Percentiles rank a stretch among this genome's conserved stretches.
Conservation (phyloP, 2,113 vertebrate genomes). For the Salvelinus sp. region DNA sequence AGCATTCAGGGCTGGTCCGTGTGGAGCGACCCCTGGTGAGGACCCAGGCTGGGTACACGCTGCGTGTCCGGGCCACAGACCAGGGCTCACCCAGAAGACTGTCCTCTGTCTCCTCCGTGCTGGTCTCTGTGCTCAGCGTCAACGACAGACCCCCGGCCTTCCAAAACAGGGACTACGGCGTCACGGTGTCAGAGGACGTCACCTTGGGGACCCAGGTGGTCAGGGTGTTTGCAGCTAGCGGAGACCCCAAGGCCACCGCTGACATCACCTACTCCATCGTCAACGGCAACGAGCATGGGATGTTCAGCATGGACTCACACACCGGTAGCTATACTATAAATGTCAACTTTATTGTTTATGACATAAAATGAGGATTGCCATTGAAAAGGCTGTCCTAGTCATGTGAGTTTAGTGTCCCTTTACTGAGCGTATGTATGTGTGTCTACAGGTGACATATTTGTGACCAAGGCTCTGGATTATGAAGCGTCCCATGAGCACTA, state of each 20-base stretch:
- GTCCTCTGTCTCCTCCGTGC: constrained; percentile 70
- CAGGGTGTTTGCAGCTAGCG: constrained; percentile 79
- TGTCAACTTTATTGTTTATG: too few species aligned
- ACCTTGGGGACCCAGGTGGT: constrained; percentile 76
- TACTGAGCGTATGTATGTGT: neutral
- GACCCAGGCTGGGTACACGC: constrained; percentile 70
- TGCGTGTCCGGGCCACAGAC: constrained; percentile 78
- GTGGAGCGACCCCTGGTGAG: constrained; percentile 79
- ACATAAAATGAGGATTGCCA: too few species aligned
- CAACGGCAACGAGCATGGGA: constrained; percentile 81
- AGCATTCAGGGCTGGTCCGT: constrained; percentile 78
- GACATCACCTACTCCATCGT: constrained; percentile 81
- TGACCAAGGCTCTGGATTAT: constrained; percentile 80
- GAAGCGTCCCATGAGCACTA: constrained; percentile 80
- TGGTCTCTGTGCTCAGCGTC: constrained; percentile 79
- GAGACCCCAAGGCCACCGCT: constrained; percentile 77
- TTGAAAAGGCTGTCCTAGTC: too few species aligned
- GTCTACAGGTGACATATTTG: constrained; percentile 77
- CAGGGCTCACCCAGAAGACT: constrained; percentile 77
- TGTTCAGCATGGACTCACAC: constrained; percentile 81
- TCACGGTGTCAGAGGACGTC: constrained; percentile 76
- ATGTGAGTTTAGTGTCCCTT: neutral
- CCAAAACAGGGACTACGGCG: constrained; percentile 79
- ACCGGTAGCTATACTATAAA: constrained; percentile 69
- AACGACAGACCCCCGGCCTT: constrained; percentile 83